phyloP scores from a whole-genome alignment of 1,140 invertebrate genomes.

The Mya arenaria region DNA sequence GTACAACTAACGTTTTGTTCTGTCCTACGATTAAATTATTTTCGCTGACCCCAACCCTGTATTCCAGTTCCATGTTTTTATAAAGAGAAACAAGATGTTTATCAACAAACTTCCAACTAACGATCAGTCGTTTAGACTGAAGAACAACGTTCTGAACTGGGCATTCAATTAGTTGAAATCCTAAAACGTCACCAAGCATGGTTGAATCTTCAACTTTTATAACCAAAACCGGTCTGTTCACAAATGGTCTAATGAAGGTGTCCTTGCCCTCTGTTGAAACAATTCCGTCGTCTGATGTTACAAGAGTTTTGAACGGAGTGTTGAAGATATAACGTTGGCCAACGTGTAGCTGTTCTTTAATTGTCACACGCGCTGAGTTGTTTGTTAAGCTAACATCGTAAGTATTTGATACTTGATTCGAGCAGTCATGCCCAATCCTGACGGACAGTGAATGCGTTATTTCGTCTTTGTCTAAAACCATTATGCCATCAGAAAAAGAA shows the following conservation, averaged over 20 bases:
- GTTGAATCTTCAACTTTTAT: too few relatives aligned
- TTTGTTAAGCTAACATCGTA: too few relatives aligned
- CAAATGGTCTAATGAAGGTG: too few relatives aligned
- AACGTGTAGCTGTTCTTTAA: too few relatives aligned
- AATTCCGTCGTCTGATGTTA: too few relatives aligned
- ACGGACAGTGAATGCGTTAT: background rate
- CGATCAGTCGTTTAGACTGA: background rate
- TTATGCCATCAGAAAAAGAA: conserved; percentile 7
- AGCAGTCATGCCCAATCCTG: background rate
- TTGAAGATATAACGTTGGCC: too few relatives aligned
- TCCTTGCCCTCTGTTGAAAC: too few relatives aligned
- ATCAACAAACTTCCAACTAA: background rate
- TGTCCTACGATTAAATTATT: background rate
- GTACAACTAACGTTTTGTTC: background rate
- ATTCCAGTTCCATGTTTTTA: background rate
- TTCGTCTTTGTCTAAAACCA: background rate
- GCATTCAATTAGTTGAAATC: background rate
- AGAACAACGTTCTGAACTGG: background rate
- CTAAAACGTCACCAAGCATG: background rate
- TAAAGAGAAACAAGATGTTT: too few relatives aligned
- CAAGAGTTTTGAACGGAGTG: too few relatives aligned
- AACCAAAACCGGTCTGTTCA: too few relatives aligned
- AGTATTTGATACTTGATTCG: too few relatives aligned
- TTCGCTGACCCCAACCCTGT: background rate
- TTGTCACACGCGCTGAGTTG: too few relatives aligned